These are phyloP conservation scores for Hybognathus amarus DNA, from an alignment of 2,797 vertebrate species.

Conservation along the genomic window DNA sequence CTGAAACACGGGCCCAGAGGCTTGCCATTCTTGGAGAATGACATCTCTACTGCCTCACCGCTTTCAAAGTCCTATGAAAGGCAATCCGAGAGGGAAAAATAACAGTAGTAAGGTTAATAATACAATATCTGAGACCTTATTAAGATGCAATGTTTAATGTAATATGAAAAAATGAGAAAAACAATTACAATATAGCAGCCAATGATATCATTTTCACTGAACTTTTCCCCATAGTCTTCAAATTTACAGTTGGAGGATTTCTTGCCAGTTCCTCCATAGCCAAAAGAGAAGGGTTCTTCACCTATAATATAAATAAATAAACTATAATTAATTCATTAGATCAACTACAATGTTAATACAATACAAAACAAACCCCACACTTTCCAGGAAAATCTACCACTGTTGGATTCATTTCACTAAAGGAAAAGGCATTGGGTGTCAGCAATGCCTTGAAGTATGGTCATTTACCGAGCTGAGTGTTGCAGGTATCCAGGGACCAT, in stretches of 20 bases:
- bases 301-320: constrained; percentile 69
- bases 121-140: background rate
- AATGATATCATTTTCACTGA: constrained; percentile 91
- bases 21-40: constrained; percentile 87
- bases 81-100: background rate
- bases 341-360: background rate
- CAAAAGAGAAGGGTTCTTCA: constrained; percentile 90
- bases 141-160: background rate
- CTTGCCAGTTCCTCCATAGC: constrained; percentile 92
- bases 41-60: constrained; percentile 84
- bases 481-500: constrained; percentile 92
- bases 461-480: constrained; percentile 89
- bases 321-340: background rate
- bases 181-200: constrained; percentile 88
- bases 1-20: constrained; percentile 85
- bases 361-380: background rate
- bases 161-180: background rate
- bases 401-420: background rate
- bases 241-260: constrained; percentile 91
- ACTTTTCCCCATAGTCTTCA: constrained; percentile 88
- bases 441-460: background rate
- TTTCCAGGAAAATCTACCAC: background rate
- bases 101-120: background rate
- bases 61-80: constrained; percentile 84
- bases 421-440: background rate